Conservation (phyloP, 2,888 invertebrate genomes). For the Tetragonisca angustula region DNA sequence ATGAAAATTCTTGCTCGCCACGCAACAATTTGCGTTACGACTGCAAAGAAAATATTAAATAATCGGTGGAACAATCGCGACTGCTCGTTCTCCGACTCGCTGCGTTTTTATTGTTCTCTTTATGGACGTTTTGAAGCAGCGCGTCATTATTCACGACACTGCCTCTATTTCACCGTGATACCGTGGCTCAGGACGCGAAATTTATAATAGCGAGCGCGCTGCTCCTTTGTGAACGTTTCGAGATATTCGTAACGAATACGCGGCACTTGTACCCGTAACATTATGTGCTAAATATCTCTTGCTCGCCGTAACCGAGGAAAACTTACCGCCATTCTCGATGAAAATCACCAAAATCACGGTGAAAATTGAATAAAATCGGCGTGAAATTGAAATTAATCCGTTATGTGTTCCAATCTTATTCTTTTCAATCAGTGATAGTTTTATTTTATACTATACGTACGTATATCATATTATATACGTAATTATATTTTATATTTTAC, state of each 20-base stretch:
- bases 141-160: slow-evolving; percentile 57
- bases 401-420: no score
- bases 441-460: no score
- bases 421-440: no score
- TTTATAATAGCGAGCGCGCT: slow-evolving; percentile 51
- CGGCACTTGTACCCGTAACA: slow-evolving; percentile 50
- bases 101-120: slow-evolving; percentile 41
- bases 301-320: background rate
- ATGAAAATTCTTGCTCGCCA: background rate
- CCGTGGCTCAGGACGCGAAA: slow-evolving; percentile 51
- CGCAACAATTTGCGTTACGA: background rate
- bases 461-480: no score
- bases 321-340: slow-evolving; percentile 19
- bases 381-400: background rate
- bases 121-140: slow-evolving; percentile 46
- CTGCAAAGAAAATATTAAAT: slow-evolving; percentile 14
- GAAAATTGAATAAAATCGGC: background rate
- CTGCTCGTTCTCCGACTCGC: background rate
- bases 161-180: slow-evolving; percentile 57
- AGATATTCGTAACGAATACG: slow-evolving; percentile 55
- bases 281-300: slow-evolving; percentile 58
- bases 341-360: no score
- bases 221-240: slow-evolving; percentile 49
- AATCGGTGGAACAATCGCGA: slow-evolving; percentile 14
- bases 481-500: no score